Conservation (phyloP, 2,113 vertebrate genomes). For the Lampris incognitus region DNA sequence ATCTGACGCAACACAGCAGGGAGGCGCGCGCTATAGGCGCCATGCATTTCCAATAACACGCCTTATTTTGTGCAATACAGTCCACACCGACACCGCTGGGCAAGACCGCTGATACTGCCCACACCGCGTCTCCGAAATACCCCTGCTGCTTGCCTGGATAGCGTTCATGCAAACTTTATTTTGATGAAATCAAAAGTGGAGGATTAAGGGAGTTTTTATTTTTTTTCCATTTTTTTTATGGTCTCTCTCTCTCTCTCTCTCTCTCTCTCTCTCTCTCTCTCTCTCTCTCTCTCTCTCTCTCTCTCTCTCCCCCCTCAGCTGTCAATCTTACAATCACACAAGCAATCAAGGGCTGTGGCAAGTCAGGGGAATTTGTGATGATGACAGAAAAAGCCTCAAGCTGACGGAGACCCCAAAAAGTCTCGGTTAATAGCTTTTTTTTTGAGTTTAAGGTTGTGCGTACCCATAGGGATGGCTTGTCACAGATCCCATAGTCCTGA, state of each 20-base stretch:
- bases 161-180: neutral
- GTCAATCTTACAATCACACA: neutral
- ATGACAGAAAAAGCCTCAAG: conserved; percentile 31
- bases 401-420: conserved; percentile 1
- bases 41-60: neutral
- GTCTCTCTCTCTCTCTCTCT: neutral
- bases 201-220: neutral
- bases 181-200: neutral
- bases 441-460: conserved; percentile 16
- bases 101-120: too few relatives aligned
- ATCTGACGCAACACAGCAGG: conserved; percentile 47
- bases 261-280: too few relatives aligned
- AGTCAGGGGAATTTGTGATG: conserved; percentile 8
- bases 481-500: conserved; percentile 17
- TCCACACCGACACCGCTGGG: too few relatives aligned
- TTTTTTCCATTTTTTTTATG: neutral
- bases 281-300: neutral
- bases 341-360: conserved; percentile 16
- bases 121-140: too few relatives aligned
- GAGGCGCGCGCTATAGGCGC: neutral
- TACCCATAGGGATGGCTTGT: conserved; percentile 32
- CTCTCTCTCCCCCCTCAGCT: too few relatives aligned
- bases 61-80: neutral
- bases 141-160: neutral
- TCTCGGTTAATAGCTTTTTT: conserved; percentile 35